Conservation (phyloP, 2,113 vertebrate species). For the Oreochromis tanganicae region DNA sequence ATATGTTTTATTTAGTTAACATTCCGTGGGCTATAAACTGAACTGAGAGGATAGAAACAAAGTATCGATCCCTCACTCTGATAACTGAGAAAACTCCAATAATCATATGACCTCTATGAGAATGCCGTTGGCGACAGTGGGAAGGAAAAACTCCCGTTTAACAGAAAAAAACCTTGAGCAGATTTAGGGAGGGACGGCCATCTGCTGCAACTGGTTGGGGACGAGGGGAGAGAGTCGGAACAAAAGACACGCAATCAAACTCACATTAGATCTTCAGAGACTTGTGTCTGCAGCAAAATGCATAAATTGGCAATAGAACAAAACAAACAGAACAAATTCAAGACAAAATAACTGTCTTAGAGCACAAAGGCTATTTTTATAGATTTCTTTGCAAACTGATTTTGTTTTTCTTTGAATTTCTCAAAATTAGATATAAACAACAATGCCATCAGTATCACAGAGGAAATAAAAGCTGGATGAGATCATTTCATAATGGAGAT, state of each 20-base stretch:
- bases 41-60: neutral
- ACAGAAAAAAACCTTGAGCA: neutral
- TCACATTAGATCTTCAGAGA: neutral
- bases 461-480: neutral
- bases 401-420: neutral
- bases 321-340: accelerated
- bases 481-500: neutral
- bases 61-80: neutral
- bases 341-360: neutral
- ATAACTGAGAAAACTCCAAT: neutral
- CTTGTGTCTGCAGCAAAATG: neutral
- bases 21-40: neutral
- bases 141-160: neutral
- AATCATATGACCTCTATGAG: neutral
- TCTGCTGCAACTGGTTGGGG: neutral
- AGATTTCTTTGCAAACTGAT: neutral
- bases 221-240: neutral
- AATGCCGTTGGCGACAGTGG: accelerated
- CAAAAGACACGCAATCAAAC: neutral
- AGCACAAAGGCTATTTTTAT: neutral
- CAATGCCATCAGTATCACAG: neutral
- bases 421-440: neutral
- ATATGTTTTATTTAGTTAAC: neutral
- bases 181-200: neutral
- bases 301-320: neutral